Percentiles rank a stretch among this genome's conserved stretches.
Evolutionary conservation across 1,140 invertebrate species (phyloP).

Genomic region (Helicoverpa zea): DNA sequence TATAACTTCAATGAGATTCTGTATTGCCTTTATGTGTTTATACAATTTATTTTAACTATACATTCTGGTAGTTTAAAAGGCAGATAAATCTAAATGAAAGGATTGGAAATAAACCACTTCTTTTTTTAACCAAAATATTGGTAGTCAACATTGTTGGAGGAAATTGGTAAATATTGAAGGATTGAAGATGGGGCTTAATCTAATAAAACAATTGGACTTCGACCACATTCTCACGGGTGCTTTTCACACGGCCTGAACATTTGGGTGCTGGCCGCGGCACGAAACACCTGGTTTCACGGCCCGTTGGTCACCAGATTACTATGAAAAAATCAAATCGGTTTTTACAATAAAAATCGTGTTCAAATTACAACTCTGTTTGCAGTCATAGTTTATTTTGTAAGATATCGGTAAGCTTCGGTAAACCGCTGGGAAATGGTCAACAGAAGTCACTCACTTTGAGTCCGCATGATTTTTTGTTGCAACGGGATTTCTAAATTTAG

Average conservation of each 20-base stretch:
- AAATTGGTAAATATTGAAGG: background rate
- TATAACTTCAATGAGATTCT: conserved; percentile 29
- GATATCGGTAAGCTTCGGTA: conserved; percentile 45
- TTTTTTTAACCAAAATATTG: background rate
- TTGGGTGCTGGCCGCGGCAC: conserved; percentile 59
- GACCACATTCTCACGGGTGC: conserved; percentile 77
- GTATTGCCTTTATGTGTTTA: conserved; percentile 11
- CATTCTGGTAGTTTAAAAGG: background rate
- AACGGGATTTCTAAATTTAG: conserved; percentile 40
- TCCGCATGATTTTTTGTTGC: conserved; percentile 23
- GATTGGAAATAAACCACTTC: background rate
- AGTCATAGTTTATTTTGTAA: conserved; percentile 48
- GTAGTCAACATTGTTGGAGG: background rate
- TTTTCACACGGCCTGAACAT: conserved; percentile 70
- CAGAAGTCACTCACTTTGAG: conserved; percentile 31
- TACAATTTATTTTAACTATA: background rate
- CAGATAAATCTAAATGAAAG: background rate
- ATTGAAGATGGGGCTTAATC: background rate
- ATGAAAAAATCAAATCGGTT: conserved; percentile 56
- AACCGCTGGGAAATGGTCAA: conserved; percentile 52
- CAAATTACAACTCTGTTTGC: conserved; percentile 49
- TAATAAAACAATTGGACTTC: conserved; percentile 42
- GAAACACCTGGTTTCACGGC: conserved; percentile 74
- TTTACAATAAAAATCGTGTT: conserved; percentile 59
- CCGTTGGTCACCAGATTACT: conserved; percentile 67